phyloP scores from a whole-genome alignment of 2,888 invertebrate species.

The Mesochorus sp. region DNA sequence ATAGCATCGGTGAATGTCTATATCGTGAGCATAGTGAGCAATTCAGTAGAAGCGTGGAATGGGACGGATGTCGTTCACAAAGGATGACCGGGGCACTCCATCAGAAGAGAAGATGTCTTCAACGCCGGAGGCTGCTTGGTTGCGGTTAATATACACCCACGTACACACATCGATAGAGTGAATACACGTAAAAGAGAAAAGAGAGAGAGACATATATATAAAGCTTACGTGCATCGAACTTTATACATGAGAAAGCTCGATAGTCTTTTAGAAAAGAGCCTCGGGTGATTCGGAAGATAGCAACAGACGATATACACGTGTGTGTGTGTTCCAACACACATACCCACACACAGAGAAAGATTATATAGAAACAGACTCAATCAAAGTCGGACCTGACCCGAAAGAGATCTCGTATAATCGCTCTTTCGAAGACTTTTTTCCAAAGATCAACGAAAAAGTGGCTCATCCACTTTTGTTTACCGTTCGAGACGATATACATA shows the following conservation, averaged over 20 bases:
- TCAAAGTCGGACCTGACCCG: constrained; percentile 56
- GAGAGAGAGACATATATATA: constrained; percentile 17
- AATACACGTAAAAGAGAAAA: neutral
- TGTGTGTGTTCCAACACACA: no score
- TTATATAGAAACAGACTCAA: constrained; percentile 52
- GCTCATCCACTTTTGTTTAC: constrained; percentile 36
- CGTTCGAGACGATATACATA: neutral
- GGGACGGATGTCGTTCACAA: constrained; percentile 38
- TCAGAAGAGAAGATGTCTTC: constrained; percentile 19
- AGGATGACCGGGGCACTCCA: constrained; percentile 47
- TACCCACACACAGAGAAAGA: constrained; percentile 17
- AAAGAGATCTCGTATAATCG: constrained; percentile 30
- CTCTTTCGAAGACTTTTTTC: constrained; percentile 37
- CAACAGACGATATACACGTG: no score
- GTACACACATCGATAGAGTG: neutral
- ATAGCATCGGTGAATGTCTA: no score
- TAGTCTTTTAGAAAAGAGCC: constrained; percentile 13
- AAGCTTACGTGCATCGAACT: constrained; percentile 4
- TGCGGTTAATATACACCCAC: neutral
- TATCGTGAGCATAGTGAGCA: constrained; percentile 16
- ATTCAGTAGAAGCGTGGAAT: neutral
- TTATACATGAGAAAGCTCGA: constrained; percentile 11
- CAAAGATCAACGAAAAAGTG: constrained; percentile 40
- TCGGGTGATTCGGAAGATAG: neutral
- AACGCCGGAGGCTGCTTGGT: constrained; percentile 17